Evolutionary conservation across 2,113 vertebrate species (phyloP), one percentile per base, ranked within the genome.

Genomic region (Tonatia bakeri): DNA sequence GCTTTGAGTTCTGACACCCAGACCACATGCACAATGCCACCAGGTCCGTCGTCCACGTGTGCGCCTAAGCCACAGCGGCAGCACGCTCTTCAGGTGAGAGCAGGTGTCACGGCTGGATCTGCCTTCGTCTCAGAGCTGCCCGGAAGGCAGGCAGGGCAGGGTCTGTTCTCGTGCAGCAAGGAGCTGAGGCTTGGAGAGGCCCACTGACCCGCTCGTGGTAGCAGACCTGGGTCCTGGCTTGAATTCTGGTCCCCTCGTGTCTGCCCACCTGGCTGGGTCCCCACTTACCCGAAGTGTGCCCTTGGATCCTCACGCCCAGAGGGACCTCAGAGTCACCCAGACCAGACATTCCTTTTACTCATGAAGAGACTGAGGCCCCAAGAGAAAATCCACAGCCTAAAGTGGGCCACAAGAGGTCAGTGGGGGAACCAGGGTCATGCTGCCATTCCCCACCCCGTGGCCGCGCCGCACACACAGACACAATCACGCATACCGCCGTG

Each of bases 301-400:
- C 40, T 10, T 20, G 4, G 33, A 38, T 40, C 22, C 22, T 14
- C 13, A 36, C 0, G 0, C 61, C 11, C 15, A 2, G 14, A 40
- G 81, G 38, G 17, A 43, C 40, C 28, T 73, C n/a, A 0, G 19
- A 4, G 22, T 2, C 31, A 26, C 61, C 26, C 9, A 5, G 22
- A 52, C 33, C 43, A 88, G 19, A 40, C 0, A 0, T 4, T n/a
- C 17, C 36, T 64, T 31, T 47, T 11, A 80, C 33, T 47, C 54
- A 79, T 54, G 82, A 79, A 86, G 81, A 89, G 33, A 6, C 36
- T 3, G 36, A 93, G n/a, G 31, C 70, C 72, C 13, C 0, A 1
- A 54, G 67, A 45, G 50, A 88, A 84, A 43, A 69, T 15, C 56
- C 2, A 4, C 36, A 54, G 61, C 70, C 22, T 52, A 3, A 73